Conservation (phyloP, 2,888 invertebrate genomes). For the Calliphora vomitoria region DNA sequence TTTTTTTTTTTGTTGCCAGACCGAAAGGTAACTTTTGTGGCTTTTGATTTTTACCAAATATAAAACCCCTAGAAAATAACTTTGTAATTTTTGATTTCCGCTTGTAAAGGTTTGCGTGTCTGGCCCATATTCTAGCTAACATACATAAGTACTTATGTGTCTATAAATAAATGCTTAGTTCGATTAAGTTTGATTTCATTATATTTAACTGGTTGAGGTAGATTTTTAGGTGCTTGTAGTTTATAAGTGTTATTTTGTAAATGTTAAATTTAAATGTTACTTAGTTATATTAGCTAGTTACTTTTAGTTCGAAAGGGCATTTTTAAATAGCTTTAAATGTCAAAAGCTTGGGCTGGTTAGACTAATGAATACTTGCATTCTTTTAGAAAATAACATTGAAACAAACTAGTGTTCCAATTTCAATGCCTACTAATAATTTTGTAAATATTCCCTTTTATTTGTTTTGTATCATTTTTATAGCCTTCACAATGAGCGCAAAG, state of each 20-base stretch:
- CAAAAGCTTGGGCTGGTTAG: too few species aligned
- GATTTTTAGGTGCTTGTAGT: constrained; percentile 4
- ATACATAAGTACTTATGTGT: not conserved
- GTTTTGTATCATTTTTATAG: too few species aligned
- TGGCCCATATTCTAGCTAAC: constrained; percentile 8
- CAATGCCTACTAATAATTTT: too few species aligned
- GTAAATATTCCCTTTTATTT: too few species aligned
- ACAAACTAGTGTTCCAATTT: too few species aligned
- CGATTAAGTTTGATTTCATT: constrained; percentile 6
- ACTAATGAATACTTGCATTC: too few species aligned
- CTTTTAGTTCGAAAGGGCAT: too few species aligned
- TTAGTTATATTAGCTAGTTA: too few species aligned
- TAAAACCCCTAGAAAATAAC: constrained; percentile 30
- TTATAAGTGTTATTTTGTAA: not conserved
- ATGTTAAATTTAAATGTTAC: too few species aligned
- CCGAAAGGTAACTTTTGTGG: constrained; percentile 16
- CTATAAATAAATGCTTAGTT: not conserved
- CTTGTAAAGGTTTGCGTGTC: constrained; percentile 36
- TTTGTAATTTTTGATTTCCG: constrained; percentile 54
- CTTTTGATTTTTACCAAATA: constrained; percentile 20
- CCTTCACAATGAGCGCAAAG: too few species aligned
- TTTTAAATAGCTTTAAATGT: too few species aligned
- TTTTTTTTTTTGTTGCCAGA: not conserved
- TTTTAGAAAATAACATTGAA: too few species aligned
- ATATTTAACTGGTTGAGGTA: not conserved